Evolutionary conservation across 2,888 invertebrate genomes (phyloP).

Genomic region (Patella ulyssiponensis): DNA sequence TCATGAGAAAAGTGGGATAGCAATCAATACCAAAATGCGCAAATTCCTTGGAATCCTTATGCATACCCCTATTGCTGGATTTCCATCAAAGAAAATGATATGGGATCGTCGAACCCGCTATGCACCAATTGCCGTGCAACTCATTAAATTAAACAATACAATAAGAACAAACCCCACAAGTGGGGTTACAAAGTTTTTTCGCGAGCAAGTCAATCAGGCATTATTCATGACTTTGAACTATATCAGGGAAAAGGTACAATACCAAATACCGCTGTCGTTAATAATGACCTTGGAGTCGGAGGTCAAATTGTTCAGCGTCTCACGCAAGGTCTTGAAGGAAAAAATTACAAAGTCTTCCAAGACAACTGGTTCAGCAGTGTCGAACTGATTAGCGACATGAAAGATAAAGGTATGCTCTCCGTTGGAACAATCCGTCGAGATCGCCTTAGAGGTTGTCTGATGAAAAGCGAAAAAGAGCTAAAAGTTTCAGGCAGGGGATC

Average conservation of each 20-base stretch:
- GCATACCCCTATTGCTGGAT: too few relatives aligned
- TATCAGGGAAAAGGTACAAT: slow-evolving; percentile 26
- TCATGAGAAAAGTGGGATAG: too few relatives aligned
- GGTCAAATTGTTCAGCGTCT: slow-evolving; percentile 30
- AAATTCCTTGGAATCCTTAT: too few relatives aligned
- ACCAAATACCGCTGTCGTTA: neutral
- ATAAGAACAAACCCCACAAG: slow-evolving; percentile 33
- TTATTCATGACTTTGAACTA: slow-evolving; percentile 39
- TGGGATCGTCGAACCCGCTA: too few relatives aligned
- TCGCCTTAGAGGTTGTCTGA: neutral
- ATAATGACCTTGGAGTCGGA: slow-evolving; percentile 24
- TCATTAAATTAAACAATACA: slow-evolving; percentile 31
- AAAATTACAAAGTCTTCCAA: slow-evolving; percentile 35
- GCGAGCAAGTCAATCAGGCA: slow-evolving; percentile 38
- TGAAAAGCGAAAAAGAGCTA: slow-evolving; percentile 1
- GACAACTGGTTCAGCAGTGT: slow-evolving; percentile 27
- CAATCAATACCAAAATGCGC: too few relatives aligned
- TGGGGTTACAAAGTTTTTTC: slow-evolving; percentile 40
- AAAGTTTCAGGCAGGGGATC: slow-evolving; percentile 17
- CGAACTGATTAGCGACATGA: neutral
- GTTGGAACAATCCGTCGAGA: neutral
- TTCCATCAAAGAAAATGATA: too few relatives aligned
- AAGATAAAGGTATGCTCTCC: slow-evolving; percentile 1
- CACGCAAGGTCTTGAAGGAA: slow-evolving; percentile 14
- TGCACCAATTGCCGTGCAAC: neutral